Evolutionary conservation across 53 echinoderm and acorn worm species (phyloP).

Genomic region (Astropecten irregularis): DNA sequence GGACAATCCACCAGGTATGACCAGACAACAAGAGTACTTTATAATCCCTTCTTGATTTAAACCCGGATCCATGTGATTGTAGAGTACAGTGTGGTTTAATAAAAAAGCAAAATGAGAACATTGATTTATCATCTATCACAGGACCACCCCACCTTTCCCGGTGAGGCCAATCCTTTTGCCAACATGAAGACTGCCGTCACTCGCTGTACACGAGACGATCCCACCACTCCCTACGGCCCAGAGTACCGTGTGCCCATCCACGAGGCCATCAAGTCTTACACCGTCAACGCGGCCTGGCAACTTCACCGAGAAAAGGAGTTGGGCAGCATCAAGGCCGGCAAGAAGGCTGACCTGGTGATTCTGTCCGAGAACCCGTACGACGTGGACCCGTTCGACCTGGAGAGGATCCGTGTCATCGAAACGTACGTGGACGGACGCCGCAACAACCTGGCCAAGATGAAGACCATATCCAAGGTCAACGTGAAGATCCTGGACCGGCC

Average conservation of each 20-base stretch:
- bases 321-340: conserved; percentile 58
- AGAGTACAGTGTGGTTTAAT: too few species aligned
- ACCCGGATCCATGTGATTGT: too few species aligned
- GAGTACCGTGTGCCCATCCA: conserved; percentile 36
- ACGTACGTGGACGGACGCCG: conserved; percentile 26
- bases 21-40: too few species aligned
- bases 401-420: conserved; percentile 14
- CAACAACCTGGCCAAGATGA: conserved; percentile 27
- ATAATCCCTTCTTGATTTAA: too few species aligned
- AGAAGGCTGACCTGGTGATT: conserved; percentile 59
- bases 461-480: background rate
- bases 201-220: conserved; percentile 40
- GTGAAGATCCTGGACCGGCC: background rate
- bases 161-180: conserved; percentile 44
- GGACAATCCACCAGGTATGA: conserved; percentile 75
- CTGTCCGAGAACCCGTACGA: conserved; percentile 60
- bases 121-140: conserved; percentile 22
- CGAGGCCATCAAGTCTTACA: conserved; percentile 25
- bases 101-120: too few species aligned
- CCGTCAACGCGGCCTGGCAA: conserved; percentile 60
- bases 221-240: conserved; percentile 39
- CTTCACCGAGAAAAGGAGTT: conserved; percentile 54
- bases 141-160: conserved; percentile 72
- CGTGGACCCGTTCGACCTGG: conserved; percentile 60
- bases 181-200: conserved; percentile 52